Conservation (phyloP, 2,113 vertebrate genomes). For the Barbus barbus region DNA sequence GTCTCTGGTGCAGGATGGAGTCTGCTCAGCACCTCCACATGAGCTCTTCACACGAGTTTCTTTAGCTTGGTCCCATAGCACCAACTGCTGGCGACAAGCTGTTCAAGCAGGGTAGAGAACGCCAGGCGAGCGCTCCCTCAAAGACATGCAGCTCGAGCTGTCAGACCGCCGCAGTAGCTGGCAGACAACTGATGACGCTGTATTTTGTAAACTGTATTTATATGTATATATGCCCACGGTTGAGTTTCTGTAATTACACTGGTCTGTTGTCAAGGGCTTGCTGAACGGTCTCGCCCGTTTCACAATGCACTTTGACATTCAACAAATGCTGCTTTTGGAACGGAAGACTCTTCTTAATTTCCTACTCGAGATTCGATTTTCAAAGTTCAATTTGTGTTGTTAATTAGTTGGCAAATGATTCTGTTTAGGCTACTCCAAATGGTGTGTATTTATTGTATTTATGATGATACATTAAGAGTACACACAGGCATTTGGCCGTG, state of each 20-base stretch:
- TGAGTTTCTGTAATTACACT: constrained; percentile 68
- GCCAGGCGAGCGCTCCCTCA: constrained; percentile 1
- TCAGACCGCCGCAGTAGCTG: constrained; percentile 12
- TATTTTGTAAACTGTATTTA: constrained; percentile 68
- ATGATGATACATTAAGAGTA: constrained; percentile 50
- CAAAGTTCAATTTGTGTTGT: constrained; percentile 45
- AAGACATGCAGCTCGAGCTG: neutral
- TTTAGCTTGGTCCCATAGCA: constrained; percentile 53
- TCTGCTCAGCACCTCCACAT: constrained; percentile 50
- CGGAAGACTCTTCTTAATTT: constrained; percentile 47
- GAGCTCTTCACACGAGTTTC: constrained; percentile 41
- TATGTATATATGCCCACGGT: constrained; percentile 64
- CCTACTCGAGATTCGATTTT: constrained; percentile 47
- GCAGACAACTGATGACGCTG: constrained; percentile 40
- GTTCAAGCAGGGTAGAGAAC: constrained; percentile 55
- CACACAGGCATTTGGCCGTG: constrained; percentile 55
- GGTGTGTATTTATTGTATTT: constrained; percentile 2
- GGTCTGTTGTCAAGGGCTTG: constrained; percentile 57
- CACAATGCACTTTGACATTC: constrained; percentile 40
- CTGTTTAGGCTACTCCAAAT: constrained; percentile 38
- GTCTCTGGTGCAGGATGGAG: constrained; percentile 43
- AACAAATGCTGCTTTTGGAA: constrained; percentile 59
- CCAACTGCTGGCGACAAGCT: constrained; percentile 60
- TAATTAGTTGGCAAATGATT: constrained; percentile 38
- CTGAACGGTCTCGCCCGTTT: constrained; percentile 49